phyloP scores from a whole-genome alignment of 2,888 invertebrate genomes.

The Drosophila helvetica region DNA sequence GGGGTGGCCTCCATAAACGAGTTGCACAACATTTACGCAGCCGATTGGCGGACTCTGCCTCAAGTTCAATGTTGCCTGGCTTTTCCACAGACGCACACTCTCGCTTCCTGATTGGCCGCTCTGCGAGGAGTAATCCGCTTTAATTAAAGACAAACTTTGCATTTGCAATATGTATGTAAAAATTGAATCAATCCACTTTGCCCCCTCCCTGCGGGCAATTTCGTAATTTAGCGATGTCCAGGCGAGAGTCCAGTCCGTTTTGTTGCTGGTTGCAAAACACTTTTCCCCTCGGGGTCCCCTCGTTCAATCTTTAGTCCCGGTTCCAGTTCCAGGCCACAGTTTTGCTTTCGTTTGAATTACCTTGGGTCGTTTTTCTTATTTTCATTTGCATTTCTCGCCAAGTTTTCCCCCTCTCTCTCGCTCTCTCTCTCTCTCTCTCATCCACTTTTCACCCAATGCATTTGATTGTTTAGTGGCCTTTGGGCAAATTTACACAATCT shows the following conservation, averaged over 20 bases:
- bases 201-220: constrained; percentile 58
- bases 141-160: constrained; percentile 37
- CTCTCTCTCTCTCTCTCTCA: constrained; percentile 18
- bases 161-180: constrained; percentile 30
- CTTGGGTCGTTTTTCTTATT: constrained; percentile 39
- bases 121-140: constrained; percentile 35
- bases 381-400: constrained; percentile 63
- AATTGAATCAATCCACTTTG: not conserved
- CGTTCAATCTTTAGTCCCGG: not conserved
- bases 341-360: constrained; percentile 72
- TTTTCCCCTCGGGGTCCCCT: constrained; percentile 22
- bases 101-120: constrained; percentile 53
- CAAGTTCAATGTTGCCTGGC: constrained; percentile 66
- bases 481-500: constrained; percentile 70
- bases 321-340: constrained; percentile 40
- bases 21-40: constrained; percentile 63
- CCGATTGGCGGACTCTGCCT: constrained; percentile 27
- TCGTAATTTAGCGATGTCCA: constrained; percentile 63
- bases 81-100: constrained; percentile 45
- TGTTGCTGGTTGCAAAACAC: constrained; percentile 37
- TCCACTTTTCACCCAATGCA: constrained; percentile 51
- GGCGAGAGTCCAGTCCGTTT: constrained; percentile 6
- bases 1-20: constrained; percentile 28
- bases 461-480: constrained; percentile 68
- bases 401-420: constrained; percentile 12